phyloP scores from a whole-genome alignment of 2,113 vertebrate genomes.

The Equus quagga region DNA sequence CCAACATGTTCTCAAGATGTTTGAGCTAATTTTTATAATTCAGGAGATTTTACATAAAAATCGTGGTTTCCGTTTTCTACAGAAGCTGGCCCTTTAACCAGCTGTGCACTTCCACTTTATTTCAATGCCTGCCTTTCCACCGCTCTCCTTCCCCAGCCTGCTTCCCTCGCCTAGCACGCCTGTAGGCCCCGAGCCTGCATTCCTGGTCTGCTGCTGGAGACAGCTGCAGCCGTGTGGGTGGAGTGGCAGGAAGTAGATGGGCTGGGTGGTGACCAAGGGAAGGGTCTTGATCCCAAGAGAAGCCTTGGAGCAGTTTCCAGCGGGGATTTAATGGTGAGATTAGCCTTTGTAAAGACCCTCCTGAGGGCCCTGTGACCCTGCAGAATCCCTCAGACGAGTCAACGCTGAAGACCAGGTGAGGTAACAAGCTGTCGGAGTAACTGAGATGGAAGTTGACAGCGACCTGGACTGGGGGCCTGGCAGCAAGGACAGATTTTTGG shows the following conservation, averaged over 20 bases:
- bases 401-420: neutral
- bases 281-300: neutral
- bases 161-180: neutral
- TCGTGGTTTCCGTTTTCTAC: neutral
- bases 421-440: neutral
- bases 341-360: neutral
- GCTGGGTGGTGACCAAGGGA: neutral
- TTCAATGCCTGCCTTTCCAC: neutral
- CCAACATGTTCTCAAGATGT: neutral
- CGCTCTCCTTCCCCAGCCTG: neutral
- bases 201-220: neutral
- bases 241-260: neutral
- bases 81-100: neutral
- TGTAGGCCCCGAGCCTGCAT: neutral
- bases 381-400: neutral
- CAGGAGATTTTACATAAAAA: constrained; percentile 10
- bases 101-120: neutral
- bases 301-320: neutral
- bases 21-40: neutral
- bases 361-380: neutral
- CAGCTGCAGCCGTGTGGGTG: neutral
- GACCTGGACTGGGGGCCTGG: neutral
- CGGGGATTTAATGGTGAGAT: neutral
- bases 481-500: neutral
- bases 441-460: neutral